These are phyloP conservation scores for Orycteropus afer DNA, from an alignment of 2,113 vertebrate genomes.

Conservation along the genomic window DNA sequence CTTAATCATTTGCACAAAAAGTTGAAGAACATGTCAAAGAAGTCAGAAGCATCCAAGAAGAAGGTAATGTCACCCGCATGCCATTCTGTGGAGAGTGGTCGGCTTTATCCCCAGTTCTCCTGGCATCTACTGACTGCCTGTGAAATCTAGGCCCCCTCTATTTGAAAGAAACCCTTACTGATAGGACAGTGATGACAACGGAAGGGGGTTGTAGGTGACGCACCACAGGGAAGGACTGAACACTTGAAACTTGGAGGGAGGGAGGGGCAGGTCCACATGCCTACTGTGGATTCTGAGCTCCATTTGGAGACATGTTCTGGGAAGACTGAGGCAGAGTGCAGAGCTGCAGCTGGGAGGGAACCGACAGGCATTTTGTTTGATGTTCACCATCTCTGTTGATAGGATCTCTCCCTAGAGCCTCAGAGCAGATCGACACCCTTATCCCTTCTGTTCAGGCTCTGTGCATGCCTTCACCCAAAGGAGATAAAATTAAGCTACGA, in stretches of 20 bases:
- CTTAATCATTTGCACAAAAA: slow-evolving; percentile 98
- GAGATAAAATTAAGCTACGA: neutral
- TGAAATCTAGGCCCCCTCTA: fast-evolving
- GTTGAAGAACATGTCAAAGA: slow-evolving; percentile 97
- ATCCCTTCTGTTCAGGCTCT: neutral
- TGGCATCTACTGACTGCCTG: neutral
- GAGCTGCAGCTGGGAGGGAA: fast-evolving
- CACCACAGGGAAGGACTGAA: fast-evolving
- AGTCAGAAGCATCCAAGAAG: slow-evolving; percentile 98
- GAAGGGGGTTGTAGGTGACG: fast-evolving
- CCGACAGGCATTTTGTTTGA: fast-evolving
- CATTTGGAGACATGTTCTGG: neutral
- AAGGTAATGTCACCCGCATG: slow-evolving; percentile 87
- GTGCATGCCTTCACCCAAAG: fast-evolving
- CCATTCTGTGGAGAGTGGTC: fast-evolving
- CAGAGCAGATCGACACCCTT: fast-evolving
- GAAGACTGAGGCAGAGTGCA: fast-evolving
- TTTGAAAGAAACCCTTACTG: fast-evolving
- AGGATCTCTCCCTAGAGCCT: fast-evolving
- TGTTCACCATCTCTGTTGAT: fast-evolving
- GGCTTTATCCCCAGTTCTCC: neutral
- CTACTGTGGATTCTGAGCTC: neutral
- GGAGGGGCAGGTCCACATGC: fast-evolving
- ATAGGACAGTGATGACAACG: fast-evolving
- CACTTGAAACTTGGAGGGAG: fast-evolving